A percentile compares a stretch with the other conserved stretches of the same genome.
Conservation (phyloP, 1,140 invertebrate genomes). For the Portunus trituberculatus region DNA sequence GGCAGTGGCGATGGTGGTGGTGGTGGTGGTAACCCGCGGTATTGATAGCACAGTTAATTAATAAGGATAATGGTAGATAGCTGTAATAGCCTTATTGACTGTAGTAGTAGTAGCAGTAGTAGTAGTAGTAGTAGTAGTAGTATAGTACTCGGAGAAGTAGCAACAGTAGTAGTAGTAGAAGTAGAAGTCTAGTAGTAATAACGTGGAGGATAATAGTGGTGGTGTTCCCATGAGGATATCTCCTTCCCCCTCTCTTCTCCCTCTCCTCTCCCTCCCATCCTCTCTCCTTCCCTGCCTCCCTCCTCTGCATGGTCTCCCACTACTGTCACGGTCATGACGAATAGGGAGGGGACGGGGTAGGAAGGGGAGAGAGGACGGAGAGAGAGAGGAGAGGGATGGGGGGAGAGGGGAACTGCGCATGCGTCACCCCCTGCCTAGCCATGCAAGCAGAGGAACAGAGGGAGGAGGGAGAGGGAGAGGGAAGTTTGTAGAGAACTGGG, state of each 20-base stretch:
- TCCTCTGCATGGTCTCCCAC: slow-evolving; percentile 20
- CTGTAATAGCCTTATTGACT: not conserved
- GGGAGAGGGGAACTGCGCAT: not conserved
- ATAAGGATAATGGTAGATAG: not conserved
- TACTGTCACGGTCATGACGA: slow-evolving; percentile 39
- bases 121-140: not conserved
- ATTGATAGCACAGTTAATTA: too few species aligned
- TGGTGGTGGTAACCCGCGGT: not conserved
- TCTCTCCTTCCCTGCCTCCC: not conserved
- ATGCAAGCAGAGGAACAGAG: slow-evolving; percentile 44
- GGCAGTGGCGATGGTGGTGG: not conserved
- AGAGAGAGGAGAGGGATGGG: not conserved
- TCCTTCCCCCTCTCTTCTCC: not conserved
- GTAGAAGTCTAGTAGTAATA: not conserved
- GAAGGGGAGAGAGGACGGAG: slow-evolving; percentile 23
- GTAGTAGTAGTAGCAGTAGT: not conserved
- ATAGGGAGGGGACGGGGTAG: slow-evolving; percentile 3
- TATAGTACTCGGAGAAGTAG: too few species aligned
- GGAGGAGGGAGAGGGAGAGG: not conserved
- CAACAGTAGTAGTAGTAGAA: not conserved
- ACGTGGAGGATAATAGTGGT: not conserved
- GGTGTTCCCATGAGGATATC: slow-evolving; percentile 8
- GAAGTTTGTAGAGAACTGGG: not conserved
- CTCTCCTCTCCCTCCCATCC: not conserved
- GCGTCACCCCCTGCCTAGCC: not conserved